phyloP scores from a whole-genome alignment of 1,140 invertebrate species.

The Mya arenaria region DNA sequence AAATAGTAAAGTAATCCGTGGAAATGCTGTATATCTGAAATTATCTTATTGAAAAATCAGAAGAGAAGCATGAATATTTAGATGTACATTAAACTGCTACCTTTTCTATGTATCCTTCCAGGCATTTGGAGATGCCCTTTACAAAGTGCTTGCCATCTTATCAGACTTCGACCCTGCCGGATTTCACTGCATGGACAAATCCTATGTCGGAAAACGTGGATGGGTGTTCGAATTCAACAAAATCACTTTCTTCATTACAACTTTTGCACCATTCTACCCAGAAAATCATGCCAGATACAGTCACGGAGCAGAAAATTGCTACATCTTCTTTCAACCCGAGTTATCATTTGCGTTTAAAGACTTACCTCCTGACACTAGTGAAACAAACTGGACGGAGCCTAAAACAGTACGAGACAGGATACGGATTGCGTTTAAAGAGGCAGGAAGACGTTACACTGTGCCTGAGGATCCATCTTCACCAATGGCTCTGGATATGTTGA shows the following conservation, averaged over 20 bases:
- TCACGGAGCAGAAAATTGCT: constrained; percentile 69
- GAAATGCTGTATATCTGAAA: not conserved
- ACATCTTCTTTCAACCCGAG: constrained; percentile 78
- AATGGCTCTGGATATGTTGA: constrained; percentile 76
- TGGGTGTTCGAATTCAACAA: constrained; percentile 79
- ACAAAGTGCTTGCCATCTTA: constrained; percentile 64
- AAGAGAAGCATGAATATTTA: not conserved
- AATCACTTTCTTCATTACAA: constrained; percentile 78
- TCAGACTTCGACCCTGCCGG: constrained; percentile 70
- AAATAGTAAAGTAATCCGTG: not conserved
- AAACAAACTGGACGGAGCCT: constrained; percentile 75
- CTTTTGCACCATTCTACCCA: constrained; percentile 78
- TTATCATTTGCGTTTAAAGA: constrained; percentile 78
- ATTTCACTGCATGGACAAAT: constrained; percentile 69
- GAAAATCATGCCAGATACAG: constrained; percentile 69
- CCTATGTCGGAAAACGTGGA: constrained; percentile 62
- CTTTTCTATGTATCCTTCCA: constrained; percentile 54
- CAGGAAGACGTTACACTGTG: constrained; percentile 71
- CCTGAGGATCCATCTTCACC: constrained; percentile 65
- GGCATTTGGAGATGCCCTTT: constrained; percentile 69
- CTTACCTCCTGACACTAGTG: constrained; percentile 71
- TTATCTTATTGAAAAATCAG: not conserved
- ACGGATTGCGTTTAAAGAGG: constrained; percentile 70
- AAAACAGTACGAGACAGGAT: constrained; percentile 75
- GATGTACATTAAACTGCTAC: no score